These are phyloP conservation scores for Tenualosa ilisha DNA, from an alignment of 2,797 vertebrate genomes.

Conservation along the genomic window DNA sequence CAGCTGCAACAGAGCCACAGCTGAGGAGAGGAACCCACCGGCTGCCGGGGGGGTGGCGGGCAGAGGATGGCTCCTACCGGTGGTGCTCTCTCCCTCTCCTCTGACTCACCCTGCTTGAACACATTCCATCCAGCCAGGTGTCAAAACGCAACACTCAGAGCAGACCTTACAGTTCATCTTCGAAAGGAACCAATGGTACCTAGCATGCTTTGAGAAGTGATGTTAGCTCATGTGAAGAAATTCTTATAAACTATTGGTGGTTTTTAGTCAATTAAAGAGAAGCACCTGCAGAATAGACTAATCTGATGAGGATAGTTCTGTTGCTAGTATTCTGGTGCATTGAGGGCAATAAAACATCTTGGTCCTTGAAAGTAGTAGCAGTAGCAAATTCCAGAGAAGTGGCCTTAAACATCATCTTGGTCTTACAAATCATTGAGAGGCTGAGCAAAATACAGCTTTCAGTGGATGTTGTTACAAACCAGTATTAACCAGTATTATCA, in stretches of 20 bases:
- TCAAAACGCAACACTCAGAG: neutral
- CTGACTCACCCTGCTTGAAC: conserved; percentile 2
- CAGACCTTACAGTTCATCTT: neutral
- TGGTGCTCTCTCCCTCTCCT: neutral
- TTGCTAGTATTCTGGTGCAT: neutral
- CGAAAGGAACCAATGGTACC: neutral
- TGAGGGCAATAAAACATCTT: neutral
- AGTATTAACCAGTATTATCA: neutral
- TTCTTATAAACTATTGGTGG: neutral
- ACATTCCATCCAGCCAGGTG: conserved; percentile 17
- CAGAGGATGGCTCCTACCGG: conserved; percentile 5
- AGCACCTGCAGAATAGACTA: neutral
- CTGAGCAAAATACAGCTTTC: neutral
- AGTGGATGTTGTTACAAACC: too few relatives aligned
- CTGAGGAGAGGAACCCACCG: neutral
- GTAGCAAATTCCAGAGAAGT: neutral
- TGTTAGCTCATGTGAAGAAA: neutral
- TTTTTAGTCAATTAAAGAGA: neutral
- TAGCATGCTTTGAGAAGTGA: neutral
- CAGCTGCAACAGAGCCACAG: neutral
- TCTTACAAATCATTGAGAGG: neutral
- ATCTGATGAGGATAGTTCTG: neutral
- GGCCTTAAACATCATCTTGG: neutral
- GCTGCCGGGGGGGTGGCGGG: neutral
- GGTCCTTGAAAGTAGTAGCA: neutral